Evolutionary conservation across 2,888 invertebrate genomes (phyloP), one percentile per base, ranked within the genome.

Genomic region (Luperina testacea): DNA sequence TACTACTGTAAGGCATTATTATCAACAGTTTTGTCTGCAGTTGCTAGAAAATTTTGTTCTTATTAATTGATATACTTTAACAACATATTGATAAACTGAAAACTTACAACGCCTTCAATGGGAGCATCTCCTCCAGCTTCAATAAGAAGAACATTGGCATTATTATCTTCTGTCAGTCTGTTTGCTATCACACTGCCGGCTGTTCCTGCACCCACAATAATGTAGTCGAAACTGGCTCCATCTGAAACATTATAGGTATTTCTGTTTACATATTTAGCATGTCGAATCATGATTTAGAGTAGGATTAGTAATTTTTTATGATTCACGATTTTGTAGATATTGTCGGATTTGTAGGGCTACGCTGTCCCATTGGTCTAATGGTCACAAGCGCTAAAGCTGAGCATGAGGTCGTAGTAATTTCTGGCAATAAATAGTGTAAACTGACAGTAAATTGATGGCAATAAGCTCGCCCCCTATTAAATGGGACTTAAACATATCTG

Each of bases 101-200:
- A 45, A 77, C 85, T 83, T 71, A 88, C 88, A 63, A 65, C 27
- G 13, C 77, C 38, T 70, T 88, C 88, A 11, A 84, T 6, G 5
- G 88, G 88, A 20, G 86, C 51, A 57, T 97, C 97, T 20, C 78
- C 86, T 38, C 88, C 88, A 1, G 97, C 97, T 59, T 98, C 96
- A 0, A 98, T 98, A 97, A 90, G 77, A 7, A 90, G 85, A 17
- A 90, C 86, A 13, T 65, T 83, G 32, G 80, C 7, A 13, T 74
- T 71, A 0, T 70, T 45, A 68, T 89, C 73, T 81, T 90, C 88
- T 24, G 88, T 79, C 5, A 89, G 73, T 73, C 90, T 81, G 38
- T 81, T 89, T n/a, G 89, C 90, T 45, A 89, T 73, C 15, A 89
- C 88, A 53, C 84, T 81, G n/a, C 89, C 89, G 0, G 90, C 88